Conservation (phyloP, 2,888 invertebrate genomes). For the Tineola bisselliella region DNA sequence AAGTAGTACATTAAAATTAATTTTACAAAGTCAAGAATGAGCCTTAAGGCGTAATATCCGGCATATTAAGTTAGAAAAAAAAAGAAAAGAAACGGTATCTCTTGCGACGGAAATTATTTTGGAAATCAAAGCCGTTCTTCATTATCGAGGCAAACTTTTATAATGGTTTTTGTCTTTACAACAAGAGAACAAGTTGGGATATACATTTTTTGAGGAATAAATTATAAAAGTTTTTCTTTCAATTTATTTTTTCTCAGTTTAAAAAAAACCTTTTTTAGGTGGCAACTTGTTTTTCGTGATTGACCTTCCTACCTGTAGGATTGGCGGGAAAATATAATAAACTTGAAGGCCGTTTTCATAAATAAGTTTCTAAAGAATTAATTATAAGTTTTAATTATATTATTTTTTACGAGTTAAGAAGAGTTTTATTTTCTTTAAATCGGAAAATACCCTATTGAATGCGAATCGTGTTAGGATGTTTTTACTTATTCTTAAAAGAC, state of each 20-base stretch:
- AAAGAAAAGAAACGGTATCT: not conserved
- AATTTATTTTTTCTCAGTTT: not conserved
- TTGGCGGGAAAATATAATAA: not conserved
- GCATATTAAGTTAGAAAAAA: not conserved
- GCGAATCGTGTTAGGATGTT: too few species aligned
- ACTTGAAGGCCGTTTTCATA: not conserved
- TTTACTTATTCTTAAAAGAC: too few species aligned
- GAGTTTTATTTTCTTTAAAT: too few species aligned
- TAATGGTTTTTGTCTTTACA: constrained; percentile 13
- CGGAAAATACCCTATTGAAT: too few species aligned
- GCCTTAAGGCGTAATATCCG: not conserved
- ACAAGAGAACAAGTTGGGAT: not conserved
- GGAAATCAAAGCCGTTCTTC: constrained; percentile 15
- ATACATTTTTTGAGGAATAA: constrained; percentile 4
- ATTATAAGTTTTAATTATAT: not conserved
- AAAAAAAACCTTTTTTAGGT: not conserved
- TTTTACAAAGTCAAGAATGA: not conserved
- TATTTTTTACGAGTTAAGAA: not conserved
- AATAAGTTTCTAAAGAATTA: not conserved
- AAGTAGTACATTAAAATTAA: not conserved
- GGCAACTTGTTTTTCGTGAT: not conserved
- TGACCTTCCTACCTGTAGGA: not conserved
- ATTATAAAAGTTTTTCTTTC: constrained; percentile 5
- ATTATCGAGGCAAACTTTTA: constrained; percentile 15
- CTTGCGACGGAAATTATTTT: constrained; percentile 16